Evolutionary conservation across 35 echinoderm and acorn worm species (phyloP), one percentile per base, ranked within the genome.

Genomic region (Apostichopus californicus): DNA sequence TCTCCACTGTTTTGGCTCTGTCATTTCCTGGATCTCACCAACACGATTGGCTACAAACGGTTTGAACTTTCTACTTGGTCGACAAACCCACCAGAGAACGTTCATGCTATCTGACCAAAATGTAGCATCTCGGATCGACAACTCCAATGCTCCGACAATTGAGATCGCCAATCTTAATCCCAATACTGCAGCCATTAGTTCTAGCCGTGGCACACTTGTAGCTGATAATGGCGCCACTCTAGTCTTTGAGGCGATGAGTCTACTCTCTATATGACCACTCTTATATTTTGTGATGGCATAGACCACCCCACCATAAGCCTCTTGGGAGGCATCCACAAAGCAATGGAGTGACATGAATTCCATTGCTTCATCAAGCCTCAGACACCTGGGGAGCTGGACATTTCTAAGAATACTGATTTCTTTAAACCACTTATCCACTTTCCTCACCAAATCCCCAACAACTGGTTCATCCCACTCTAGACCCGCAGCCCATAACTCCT

Each of bases 91-190:
- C 59, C 73, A 93, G 15, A 93, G 59, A 11, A 93, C 81, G 23
- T 93, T 87, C 70, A 77, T 75, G 68, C 92, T 93, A 55, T 93
- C 81, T 68, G 81, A 87, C 92, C 80, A 93, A 12, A 93, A 87
- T 1, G 52, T 56, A 5, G 78, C 61, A 18, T 78, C 9, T 24
- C 59, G 63, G 14, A 93, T 87, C n/a, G 72, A 23, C 1, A 77
- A 55, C 12, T 87, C 92, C 54, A 92, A 55, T 53, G 77, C 91
- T 54, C 22, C 23, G 72, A 18, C 6, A 5, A 86, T 26, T 6
- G 79, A 66, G 13, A 11, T n/a, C 6, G 91, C 25, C 64, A 92
- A 13, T 55, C 66, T 10, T 12, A 93, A 11, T 6, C 92, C 92
- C 55, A 93, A 61, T 15, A 93, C 65, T 18, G 92, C 92, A 5